Conservation (phyloP, 2,113 vertebrate genomes). For the Atractosteus spatula region DNA sequence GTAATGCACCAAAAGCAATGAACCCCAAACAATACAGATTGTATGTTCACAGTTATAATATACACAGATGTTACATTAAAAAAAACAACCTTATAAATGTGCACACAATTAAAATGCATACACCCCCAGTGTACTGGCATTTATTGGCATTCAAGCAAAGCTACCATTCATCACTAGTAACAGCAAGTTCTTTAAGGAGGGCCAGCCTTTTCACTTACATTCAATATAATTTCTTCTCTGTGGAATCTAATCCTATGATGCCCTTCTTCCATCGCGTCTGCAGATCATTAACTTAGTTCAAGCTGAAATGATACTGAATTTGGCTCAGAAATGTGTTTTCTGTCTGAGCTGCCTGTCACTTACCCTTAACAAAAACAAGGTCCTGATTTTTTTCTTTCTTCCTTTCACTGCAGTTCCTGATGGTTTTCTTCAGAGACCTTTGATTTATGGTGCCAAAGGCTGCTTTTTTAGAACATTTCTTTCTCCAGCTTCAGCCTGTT, state of each 20-base stretch:
- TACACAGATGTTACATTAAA: too few species aligned
- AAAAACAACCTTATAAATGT: too few species aligned
- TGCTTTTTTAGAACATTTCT: not conserved
- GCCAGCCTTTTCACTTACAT: not conserved
- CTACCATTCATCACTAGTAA: not conserved
- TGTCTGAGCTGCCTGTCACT: not conserved
- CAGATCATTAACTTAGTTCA: slow-evolving; percentile 14
- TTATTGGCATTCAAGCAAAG: not conserved
- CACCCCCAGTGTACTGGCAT: not conserved
- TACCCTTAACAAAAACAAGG: not conserved
- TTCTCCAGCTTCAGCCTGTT: not conserved
- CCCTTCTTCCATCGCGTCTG: slow-evolving; percentile 1
- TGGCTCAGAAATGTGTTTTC: not conserved
- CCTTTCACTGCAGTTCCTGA: not conserved
- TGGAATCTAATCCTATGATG: slow-evolving; percentile 5
- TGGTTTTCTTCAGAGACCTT: slow-evolving; percentile 3
- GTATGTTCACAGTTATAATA: too few species aligned
- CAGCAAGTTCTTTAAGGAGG: not conserved
- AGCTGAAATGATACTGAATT: not conserved
- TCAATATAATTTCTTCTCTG: not conserved
- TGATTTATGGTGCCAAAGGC: slow-evolving; percentile 2
- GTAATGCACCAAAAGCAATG: not conserved
- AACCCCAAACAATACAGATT: not conserved
- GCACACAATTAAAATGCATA: too few species aligned
- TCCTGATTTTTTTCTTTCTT: not conserved